Conservation (phyloP, 2,113 vertebrate genomes). For the Myrmophylax atrothorax region DNA sequence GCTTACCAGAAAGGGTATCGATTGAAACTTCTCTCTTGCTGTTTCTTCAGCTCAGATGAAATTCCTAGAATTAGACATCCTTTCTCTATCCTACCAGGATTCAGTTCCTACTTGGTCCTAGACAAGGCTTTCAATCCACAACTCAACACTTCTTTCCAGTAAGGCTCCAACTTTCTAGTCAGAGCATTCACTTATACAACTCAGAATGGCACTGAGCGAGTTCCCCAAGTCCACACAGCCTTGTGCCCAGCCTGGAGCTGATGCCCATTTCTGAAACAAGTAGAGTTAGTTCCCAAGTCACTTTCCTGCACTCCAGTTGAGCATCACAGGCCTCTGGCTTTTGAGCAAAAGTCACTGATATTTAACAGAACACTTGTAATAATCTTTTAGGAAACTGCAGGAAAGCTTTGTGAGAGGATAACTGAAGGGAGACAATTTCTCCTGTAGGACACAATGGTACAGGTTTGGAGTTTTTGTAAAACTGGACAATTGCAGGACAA, state of each 20-base stretch:
- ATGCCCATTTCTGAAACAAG: neutral
- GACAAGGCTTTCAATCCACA: neutral
- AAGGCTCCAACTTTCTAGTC: neutral
- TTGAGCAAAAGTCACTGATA: neutral
- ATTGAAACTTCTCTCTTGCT: neutral
- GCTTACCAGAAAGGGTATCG: neutral
- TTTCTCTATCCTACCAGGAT: neutral
- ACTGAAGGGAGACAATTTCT: neutral
- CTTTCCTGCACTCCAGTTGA: neutral
- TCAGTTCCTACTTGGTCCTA: neutral
- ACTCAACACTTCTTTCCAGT: neutral
- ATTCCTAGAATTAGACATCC: neutral
- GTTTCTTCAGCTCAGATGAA: neutral
- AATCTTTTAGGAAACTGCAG: neutral
- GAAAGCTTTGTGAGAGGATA: neutral
- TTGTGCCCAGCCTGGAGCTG: neutral
- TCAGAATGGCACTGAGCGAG: neutral
- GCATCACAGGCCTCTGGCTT: neutral
- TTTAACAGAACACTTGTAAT: neutral
- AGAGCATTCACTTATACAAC: neutral
- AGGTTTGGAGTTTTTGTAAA: neutral
- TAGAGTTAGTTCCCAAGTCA: neutral
- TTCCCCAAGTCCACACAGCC: no score
- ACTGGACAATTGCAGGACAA: neutral
- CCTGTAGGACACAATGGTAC: fast-evolving